Evolutionary conservation across 2,888 invertebrate species (phyloP), one percentile per base, ranked within the genome.

Genomic region (Sepiola atlantica): DNA sequence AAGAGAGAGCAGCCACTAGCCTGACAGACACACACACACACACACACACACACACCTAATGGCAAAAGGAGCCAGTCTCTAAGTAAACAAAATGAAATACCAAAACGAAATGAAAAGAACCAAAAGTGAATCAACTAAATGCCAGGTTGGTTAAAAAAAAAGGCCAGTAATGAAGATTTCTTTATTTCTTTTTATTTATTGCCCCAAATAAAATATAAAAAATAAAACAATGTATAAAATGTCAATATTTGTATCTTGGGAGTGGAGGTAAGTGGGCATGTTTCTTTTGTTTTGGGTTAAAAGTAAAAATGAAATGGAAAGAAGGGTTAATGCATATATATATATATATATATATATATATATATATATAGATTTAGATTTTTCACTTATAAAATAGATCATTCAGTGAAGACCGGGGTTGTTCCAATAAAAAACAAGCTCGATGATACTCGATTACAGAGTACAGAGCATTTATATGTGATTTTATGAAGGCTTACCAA

Each of bases 81-180:
- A 77, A 77, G 16, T 16, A 32, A 77, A 77, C n/a, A 16, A 77
- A 16, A 77, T 77, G 77, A 28, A 77, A 77, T 21, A 12, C 21
- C 32, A 16, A 77, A 77, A 77, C 4, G 18, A n/a, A 77, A 77
- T 77, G 77, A n/a, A 0, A 77, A 77, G n/a, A 77, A 77, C 77
- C 77, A 77, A 77, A 77, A 61, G 21, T 61, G 28, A 61, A 28
- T 61, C 3, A n/a, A 77, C 77, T 77, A 77, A n/a, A 77, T 77
- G 77, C 77, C 77, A 77, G 77, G 77, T 77, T 77, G 77, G 77
- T 77, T 77, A 77, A 77, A 77, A 61, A 77, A 61, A n/a, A 77
- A n/a, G n/a, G 77, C n/a, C 77, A 61, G 28, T n/a, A 77, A 77
- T 77, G n/a, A 28, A n/a, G 77, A 77, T 77, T 77, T 77, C 18